Percentiles rank a stretch among this genome's conserved stretches.
Evolutionary conservation across 2,888 invertebrate species (phyloP).

Genomic region (Lochmaea capreae): DNA sequence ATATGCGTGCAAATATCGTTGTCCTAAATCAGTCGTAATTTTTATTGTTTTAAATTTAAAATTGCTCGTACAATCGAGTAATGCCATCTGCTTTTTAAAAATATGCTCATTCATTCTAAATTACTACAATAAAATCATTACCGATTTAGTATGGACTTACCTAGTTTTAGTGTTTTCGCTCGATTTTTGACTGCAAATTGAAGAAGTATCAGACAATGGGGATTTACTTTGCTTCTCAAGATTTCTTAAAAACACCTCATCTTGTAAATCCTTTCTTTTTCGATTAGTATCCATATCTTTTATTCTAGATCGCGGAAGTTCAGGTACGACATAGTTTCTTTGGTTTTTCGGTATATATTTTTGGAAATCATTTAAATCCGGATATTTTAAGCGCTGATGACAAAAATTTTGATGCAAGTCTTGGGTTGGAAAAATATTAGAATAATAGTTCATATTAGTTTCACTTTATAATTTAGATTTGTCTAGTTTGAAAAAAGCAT

Average conservation of each 20-base stretch:
- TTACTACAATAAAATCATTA: too few species aligned
- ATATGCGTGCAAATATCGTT: too few species aligned
- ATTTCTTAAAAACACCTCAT: conserved; percentile 11
- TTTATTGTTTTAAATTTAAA: too few species aligned
- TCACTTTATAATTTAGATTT: background rate
- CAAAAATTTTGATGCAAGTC: conserved; percentile 10
- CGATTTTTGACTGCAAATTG: conserved; percentile 26
- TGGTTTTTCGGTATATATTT: conserved; percentile 4
- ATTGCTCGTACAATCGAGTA: too few species aligned
- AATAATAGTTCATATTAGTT: conserved; percentile 42
- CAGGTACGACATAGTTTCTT: conserved; percentile 15
- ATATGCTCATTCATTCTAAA: too few species aligned
- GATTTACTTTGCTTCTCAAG: conserved; percentile 26
- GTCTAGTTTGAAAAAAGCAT: background rate
- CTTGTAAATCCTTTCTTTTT: conserved; percentile 15
- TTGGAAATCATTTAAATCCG: conserved; percentile 16
- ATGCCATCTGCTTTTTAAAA: too few species aligned
- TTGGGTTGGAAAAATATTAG: conserved; percentile 39
- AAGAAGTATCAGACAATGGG: conserved; percentile 31
- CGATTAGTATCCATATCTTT: conserved; percentile 7
- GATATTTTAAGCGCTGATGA: conserved; percentile 7
- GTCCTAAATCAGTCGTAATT: too few species aligned
- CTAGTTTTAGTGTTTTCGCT: conserved; percentile 31
- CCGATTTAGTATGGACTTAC: conserved; percentile 11
- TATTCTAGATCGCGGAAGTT: background rate